Evolutionary conservation across 2,797 vertebrate species (phyloP).

Genomic region (Poeciliopsis presidionis): DNA sequence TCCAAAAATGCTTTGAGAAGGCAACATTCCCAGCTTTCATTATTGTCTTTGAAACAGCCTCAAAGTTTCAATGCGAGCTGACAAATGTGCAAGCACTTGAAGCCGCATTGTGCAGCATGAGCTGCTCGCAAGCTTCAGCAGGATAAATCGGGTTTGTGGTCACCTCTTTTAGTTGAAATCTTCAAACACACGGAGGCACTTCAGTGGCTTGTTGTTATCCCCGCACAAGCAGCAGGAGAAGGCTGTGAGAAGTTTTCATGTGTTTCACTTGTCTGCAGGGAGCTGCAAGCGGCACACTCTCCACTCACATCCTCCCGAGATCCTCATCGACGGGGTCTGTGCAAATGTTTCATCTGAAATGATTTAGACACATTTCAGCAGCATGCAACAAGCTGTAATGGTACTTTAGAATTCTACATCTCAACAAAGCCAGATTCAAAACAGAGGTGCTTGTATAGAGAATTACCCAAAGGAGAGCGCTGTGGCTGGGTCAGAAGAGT

Average conservation of each 20-base stretch:
- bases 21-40: constrained; percentile 39
- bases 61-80: constrained; percentile 46
- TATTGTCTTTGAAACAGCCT: constrained; percentile 42
- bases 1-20: constrained; percentile 38
- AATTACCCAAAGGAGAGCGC: constrained; percentile 36
- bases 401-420: constrained; percentile 55
- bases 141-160: constrained; percentile 63
- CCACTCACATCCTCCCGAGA: constrained; percentile 47
- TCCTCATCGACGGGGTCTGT: constrained; percentile 44
- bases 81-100: constrained; percentile 52
- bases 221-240: constrained; percentile 47
- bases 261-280: constrained; percentile 54
- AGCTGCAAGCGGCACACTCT: constrained; percentile 45
- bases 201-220: constrained; percentile 67
- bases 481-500: constrained; percentile 10
- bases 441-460: background rate
- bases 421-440: constrained; percentile 50
- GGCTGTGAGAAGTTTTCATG: constrained; percentile 59
- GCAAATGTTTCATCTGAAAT: constrained; percentile 69
- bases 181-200: constrained; percentile 62
- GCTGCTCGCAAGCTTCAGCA: constrained; percentile 46
- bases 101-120: constrained; percentile 33
- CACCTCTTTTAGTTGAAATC: constrained; percentile 64
- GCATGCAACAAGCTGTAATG: constrained; percentile 44
- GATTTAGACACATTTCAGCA: constrained; percentile 66